Evolutionary conservation across 2,797 vertebrate species (phyloP), one percentile per base, ranked within the genome.

Genomic region (Ispidina picta): DNA sequence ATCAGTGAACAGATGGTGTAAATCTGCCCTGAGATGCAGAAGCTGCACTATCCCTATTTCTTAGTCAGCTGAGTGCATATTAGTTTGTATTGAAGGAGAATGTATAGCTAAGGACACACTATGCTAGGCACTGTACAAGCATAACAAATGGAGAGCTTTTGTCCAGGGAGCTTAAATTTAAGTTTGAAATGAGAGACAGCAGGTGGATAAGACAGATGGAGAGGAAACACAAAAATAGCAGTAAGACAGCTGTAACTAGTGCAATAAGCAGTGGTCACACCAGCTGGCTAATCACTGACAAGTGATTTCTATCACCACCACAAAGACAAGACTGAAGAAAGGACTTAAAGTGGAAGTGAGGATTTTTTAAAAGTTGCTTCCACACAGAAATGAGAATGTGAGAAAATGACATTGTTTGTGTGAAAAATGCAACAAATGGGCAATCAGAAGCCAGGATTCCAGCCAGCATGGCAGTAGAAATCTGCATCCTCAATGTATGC

Each of bases 171-270:
- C 33, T 90, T 85, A 89, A 83, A 84, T 92, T 90, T 91, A 83
- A 93, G 91, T 88, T 79, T 64, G 71, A 92, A 92, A 91, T 90
- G 83, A 91, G 66, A 94, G 77, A 90, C 86, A 93, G 90, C 91
- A 94, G 86, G 91, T 96, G 93, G 88, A 93, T 88, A 92, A 93
- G 91, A 93, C 90, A 92, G 94, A 95, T 95, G 93, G 95, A 92
- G 81, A 79, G 64, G 83, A 94, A 95, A 93, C 56, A 86, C 77
- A 91, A 85, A 94, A 96, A 89, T 88, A 92, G 77, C 86, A 90
- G 74, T 86, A 91, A 92, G 93, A 88, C 93, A 96, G 91, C 91
- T 95, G 94, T 86, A 95, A 83, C 80, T 71, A 89, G 64, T 46
- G 68, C 43, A 91, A 37, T 86, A 84, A 86, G 74, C 90, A 95